Conservation (phyloP, 2,797 vertebrate genomes). For the Myripristis murdjan region DNA sequence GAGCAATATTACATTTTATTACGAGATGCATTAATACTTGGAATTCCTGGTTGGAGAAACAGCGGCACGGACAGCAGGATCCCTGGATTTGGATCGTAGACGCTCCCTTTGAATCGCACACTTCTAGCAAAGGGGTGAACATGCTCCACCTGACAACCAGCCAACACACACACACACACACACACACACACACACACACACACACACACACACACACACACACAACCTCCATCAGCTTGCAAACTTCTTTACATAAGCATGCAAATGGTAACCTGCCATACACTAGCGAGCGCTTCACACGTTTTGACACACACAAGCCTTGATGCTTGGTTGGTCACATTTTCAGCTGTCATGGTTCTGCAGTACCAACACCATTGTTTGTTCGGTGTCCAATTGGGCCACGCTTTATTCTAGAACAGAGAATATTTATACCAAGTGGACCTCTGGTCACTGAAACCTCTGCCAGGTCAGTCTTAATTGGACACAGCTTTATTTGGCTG, state of each 20-base stretch:
- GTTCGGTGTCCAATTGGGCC: constrained; percentile 61
- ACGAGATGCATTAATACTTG: constrained; percentile 72
- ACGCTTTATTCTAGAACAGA: constrained; percentile 68
- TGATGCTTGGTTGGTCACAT: constrained; percentile 73
- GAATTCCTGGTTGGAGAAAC: constrained; percentile 82
- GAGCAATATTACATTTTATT: neutral
- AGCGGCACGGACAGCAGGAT: constrained; percentile 85
- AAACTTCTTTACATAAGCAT: neutral
- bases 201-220: too few species aligned
- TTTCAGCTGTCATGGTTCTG: neutral
- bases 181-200: too few species aligned
- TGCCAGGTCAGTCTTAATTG: constrained; percentile 63
- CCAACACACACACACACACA: constrained; percentile 25
- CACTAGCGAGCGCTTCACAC: constrained; percentile 17
- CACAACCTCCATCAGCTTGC: constrained; percentile 14
- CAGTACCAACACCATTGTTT: constrained; percentile 52
- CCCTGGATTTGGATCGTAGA: constrained; percentile 64
- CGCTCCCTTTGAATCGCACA: constrained; percentile 64
- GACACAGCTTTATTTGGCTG: constrained; percentile 37
- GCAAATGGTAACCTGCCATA: neutral
- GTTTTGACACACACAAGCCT: constrained; percentile 45
- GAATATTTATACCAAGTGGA: constrained; percentile 73
- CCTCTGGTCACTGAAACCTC: constrained; percentile 56
- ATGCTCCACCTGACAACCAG: constrained; percentile 82
- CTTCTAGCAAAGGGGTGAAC: constrained; percentile 82